Evolutionary conservation across 2,113 vertebrate species (phyloP), one percentile per base, ranked within the genome.

Genomic region (Phylloscopus trochilus): DNA sequence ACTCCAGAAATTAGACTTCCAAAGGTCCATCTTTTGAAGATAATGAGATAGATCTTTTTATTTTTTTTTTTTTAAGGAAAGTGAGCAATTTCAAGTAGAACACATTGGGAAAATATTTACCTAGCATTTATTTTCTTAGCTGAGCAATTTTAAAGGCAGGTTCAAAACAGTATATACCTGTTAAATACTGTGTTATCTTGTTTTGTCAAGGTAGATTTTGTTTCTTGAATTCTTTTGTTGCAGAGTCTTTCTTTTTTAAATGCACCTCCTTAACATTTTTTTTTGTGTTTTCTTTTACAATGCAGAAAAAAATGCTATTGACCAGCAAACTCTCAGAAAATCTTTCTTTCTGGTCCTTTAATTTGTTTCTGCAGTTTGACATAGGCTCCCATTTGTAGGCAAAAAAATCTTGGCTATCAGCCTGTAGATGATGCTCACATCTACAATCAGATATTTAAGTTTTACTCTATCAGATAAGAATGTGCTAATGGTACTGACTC

Each of bases 401-500:
- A n/a, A 94, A 75, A 80, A 92, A 56, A 19, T 20, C 26, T 90
- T 91, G 89, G 66, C 73, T 72, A 30, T 69, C 41, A 75, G 73
- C 77, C 94, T 55, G 3, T 67, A 33, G 64, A 75, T 93, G 92
- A 93, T 55, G 85, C 68, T 95, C 26, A 44, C 35, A n/a, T 80
- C 23, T 55, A 46, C 7, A 35, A 53, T 87, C 72, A 68, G 76
- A 72, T 39, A 89, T 37, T 66, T 88, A n/a, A 80, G 60, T 94
- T 93, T 83, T 81, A 87, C 63, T 86, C 56, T 63, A 6, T 77
- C 60, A 88, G 77, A 51, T 64, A 82, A 89, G 67, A 91, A 92
- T 93, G 67, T 8, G 24, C 56, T 96, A 55, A 69, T 93, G 93
- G 51, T 74, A 74, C 52, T 96, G 90, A 90, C 79, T 96, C 64